Conservation (phyloP, 2,113 vertebrate genomes). For the Oreochromis tanganicae region DNA sequence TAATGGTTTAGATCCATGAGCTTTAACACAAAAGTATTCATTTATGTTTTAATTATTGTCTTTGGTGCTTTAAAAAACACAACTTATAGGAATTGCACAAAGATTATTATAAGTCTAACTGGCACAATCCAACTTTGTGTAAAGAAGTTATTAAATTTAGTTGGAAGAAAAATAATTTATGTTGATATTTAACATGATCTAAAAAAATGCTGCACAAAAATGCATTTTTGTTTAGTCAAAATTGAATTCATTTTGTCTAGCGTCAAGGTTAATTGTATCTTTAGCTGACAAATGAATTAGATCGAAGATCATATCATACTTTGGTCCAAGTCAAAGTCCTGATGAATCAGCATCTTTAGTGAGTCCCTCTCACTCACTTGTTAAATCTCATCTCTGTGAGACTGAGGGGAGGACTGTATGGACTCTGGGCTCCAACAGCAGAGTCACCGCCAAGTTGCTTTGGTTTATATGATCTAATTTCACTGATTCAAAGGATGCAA, state of each 20-base stretch:
- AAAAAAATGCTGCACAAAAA: not conserved
- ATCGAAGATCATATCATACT: not conserved
- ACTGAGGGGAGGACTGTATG: not conserved
- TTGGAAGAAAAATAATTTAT: not conserved
- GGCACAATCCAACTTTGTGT: not conserved
- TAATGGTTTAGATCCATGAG: not conserved
- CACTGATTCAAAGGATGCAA: slow-evolving; percentile 39
- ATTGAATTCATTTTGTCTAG: not conserved
- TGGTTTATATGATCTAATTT: slow-evolving; percentile 28
- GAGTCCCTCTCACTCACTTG: slow-evolving; percentile 28
- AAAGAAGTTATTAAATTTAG: not conserved
- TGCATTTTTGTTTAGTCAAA: not conserved
- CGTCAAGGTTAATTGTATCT: not conserved
- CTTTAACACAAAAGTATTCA: not conserved
- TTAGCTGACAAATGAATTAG: not conserved
- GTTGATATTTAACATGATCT: not conserved
- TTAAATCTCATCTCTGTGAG: slow-evolving; percentile 49
- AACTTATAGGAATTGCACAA: not conserved
- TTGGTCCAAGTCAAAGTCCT: not conserved
- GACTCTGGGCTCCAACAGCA: not conserved
- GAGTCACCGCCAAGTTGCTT: not conserved
- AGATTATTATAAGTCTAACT: not conserved
- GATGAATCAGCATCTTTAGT: not conserved
- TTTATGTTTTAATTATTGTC: not conserved
- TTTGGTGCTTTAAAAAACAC: not conserved